phyloP scores from a whole-genome alignment of 2,888 invertebrate genomes.

The Orthosia gothica region DNA sequence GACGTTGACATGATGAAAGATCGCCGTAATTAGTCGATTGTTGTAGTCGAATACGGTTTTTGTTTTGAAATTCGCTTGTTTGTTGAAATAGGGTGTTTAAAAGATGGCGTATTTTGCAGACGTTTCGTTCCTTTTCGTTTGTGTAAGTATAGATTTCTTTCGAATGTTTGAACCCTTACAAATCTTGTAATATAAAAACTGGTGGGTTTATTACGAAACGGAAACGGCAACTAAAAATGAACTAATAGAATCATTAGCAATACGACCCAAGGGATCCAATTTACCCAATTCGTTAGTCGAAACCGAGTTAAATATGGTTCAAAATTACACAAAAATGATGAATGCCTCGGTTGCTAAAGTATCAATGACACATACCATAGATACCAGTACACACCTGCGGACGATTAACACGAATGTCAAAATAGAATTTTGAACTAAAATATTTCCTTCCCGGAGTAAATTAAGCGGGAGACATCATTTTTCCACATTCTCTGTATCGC shows the following conservation, averaged over 20 bases:
- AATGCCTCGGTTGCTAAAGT: constrained; percentile 69
- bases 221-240: constrained; percentile 46
- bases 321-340: constrained; percentile 70
- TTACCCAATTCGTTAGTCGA: constrained; percentile 48
- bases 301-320: constrained; percentile 52
- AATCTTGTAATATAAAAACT: neutral
- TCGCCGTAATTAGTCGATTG: constrained; percentile 68
- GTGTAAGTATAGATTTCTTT: neutral
- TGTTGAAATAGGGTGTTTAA: constrained; percentile 47
- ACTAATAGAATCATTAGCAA: constrained; percentile 64
- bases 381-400: constrained; percentile 84
- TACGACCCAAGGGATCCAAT: constrained; percentile 40
- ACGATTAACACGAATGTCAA: constrained; percentile 90
- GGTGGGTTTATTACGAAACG: constrained; percentile 34
- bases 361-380: constrained; percentile 79
- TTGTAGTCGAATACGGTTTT: constrained; percentile 60
- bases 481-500: constrained; percentile 33
- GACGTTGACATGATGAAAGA: constrained; percentile 64
- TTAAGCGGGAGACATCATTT: constrained; percentile 76
- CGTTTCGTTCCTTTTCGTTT: constrained; percentile 18
- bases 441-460: constrained; percentile 81
- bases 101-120: constrained; percentile 25
- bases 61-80: constrained; percentile 43
- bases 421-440: constrained; percentile 85
- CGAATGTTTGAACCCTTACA: neutral